Conservation (phyloP, 2,113 vertebrate species). For the Origma solitaria region DNA sequence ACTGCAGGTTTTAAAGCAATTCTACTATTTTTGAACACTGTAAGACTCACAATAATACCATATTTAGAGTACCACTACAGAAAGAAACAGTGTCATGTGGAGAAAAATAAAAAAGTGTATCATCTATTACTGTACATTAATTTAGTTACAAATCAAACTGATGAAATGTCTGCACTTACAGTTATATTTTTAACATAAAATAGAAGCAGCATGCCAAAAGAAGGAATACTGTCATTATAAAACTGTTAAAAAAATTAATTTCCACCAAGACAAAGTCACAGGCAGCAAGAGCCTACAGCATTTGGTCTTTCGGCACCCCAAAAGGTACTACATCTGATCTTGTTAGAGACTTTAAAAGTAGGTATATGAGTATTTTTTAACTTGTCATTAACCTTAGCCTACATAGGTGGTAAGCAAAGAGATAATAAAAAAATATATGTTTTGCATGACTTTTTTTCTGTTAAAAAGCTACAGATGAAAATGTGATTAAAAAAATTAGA, state of each 20-base stretch:
- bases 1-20: neutral
- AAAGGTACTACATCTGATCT: neutral
- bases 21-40: neutral
- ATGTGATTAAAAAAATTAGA: neutral
- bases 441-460: neutral
- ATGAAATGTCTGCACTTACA: neutral
- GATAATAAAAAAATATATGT: neutral
- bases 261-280: neutral
- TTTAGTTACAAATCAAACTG: neutral
- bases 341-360: neutral
- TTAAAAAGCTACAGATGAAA: neutral
- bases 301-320: neutral
- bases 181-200: neutral
- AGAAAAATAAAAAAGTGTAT: neutral
- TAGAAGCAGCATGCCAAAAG: neutral
- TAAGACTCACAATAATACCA: neutral
- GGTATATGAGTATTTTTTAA: neutral
- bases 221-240: neutral
- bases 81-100: neutral
- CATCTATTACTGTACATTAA: neutral
- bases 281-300: neutral
- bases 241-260: neutral
- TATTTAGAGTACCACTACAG: neutral
- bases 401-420: neutral
- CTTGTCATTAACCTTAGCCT: neutral